phyloP scores from a whole-genome alignment of 2,888 invertebrate species.

The Uloborus plumipes region DNA sequence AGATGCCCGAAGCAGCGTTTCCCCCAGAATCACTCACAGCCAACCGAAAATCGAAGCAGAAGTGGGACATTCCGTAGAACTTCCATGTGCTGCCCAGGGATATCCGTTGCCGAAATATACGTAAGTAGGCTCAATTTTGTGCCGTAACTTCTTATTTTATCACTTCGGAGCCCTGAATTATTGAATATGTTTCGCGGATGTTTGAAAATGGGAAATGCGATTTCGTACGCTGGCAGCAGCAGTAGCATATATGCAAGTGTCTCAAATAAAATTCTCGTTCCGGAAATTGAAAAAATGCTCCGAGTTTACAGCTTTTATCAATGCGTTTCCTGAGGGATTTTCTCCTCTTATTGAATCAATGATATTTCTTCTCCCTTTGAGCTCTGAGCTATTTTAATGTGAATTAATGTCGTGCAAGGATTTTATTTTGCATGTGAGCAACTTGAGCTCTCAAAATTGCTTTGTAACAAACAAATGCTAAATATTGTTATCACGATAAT shows the following conservation, averaged over 20 bases:
- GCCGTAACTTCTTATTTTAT: constrained; percentile 62
- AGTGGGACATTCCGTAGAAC: constrained; percentile 74
- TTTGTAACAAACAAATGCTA: no score
- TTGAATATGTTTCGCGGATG: constrained; percentile 49
- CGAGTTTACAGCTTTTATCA: no score
- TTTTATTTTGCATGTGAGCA: no score
- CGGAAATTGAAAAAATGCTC: constrained; percentile 29
- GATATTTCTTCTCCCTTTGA: no score
- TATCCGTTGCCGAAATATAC: constrained; percentile 79
- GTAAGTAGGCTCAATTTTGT: constrained; percentile 68
- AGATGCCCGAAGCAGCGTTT: constrained; percentile 65
- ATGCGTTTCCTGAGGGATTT: no score
- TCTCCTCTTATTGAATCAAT: no score
- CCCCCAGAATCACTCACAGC: constrained; percentile 66
- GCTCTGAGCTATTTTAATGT: no score
- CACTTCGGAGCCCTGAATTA: constrained; percentile 59
- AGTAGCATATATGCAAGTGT: constrained; percentile 36
- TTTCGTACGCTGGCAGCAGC: constrained; percentile 17
- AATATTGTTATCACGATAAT: no score
- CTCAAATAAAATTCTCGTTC: constrained; percentile 35
- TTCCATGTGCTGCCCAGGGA: constrained; percentile 80
- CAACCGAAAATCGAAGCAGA: constrained; percentile 61
- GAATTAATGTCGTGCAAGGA: no score
- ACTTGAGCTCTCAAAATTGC: no score
- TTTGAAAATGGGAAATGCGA: constrained; percentile 34